A percentile compares a stretch with the other conserved stretches of the same genome.
Evolutionary conservation across 2,888 invertebrate genomes (phyloP).

Genomic region (Sphinx pinastri): DNA sequence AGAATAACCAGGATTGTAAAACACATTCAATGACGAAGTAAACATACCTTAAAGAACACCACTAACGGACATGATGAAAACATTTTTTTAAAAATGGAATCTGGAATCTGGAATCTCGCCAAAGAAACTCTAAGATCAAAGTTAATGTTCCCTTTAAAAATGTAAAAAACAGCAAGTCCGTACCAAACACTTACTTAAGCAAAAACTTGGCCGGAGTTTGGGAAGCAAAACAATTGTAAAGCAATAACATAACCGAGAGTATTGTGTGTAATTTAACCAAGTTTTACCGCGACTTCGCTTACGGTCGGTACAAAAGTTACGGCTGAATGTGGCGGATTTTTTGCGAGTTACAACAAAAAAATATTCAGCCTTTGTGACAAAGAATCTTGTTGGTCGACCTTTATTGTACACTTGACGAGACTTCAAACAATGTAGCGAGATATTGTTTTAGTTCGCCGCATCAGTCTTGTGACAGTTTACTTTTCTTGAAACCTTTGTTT

Average conservation of each 20-base stretch:
- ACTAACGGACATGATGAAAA: neutral
- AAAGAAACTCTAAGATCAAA: constrained; percentile 6
- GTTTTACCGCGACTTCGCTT: neutral
- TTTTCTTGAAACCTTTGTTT: too few relatives aligned
- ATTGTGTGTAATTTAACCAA: constrained; percentile 4
- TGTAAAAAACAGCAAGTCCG: constrained; percentile 13
- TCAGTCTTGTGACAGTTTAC: too few relatives aligned
- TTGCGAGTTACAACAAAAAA: constrained; percentile 1
- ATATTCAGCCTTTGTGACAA: constrained; percentile 18
- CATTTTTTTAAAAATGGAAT: constrained; percentile 10
- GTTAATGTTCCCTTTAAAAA: constrained; percentile 20
- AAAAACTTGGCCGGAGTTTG: neutral
- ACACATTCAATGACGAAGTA: neutral
- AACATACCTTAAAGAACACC: neutral
- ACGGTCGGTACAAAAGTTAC: constrained; percentile 4
- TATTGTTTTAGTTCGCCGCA: too few relatives aligned
- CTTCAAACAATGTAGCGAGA: too few relatives aligned
- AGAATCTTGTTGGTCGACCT: neutral
- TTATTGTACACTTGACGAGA: neutral
- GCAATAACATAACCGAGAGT: neutral
- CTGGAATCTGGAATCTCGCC: constrained; percentile 8
- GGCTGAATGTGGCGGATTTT: neutral
- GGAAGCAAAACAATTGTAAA: neutral
- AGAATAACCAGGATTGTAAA: neutral
- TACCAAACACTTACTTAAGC: constrained; percentile 6